Base-by-base conservation (phyloP, 1,140 invertebrate genomes). In the Drosophila sproati region DNA sequence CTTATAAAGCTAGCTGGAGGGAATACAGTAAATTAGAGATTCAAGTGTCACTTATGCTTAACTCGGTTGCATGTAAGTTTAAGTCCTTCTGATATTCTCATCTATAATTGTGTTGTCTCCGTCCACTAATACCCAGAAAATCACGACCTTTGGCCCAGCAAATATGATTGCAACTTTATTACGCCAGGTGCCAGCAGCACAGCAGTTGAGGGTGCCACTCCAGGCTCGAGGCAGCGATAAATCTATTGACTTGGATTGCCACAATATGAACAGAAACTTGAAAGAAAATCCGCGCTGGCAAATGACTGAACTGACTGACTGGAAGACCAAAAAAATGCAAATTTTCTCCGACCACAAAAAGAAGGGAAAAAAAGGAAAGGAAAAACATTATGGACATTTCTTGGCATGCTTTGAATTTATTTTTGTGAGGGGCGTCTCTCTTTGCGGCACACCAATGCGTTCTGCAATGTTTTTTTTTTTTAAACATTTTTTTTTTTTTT, bases 351-450 rank as follows among this genome's bases (percentile, higher is more conserved):
- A 29, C 47, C 8, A 39, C 20, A 60, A 59, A 48, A 20, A 10
- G 60, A 32, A 35, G 37, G 39, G 39, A 62, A 54, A 28, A 12
- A 54, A 63, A 74, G 50, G 51, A 56, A 63, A 51, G 34, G 56
- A 54, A 63, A 63, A 54, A 51, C 55, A 32, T 73, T 67, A 51
- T 66, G 62, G 63, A 68, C 63, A 67, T 56, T 73, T 73, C 37
- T 54, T 61, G 56, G n/a, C 48, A 60, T 47, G 54, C 41, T 48
- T 69, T 61, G 50, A 55, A 43, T 61, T 73, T 68, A 59, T 51
- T 59, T 73, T 39, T 72, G 50, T 50, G 47, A 32, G 7, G 37
- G 37, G 48, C 51, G 29, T n/a, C 48, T 10, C 29, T 8, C 48
- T 50, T n/a, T 31, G 48, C 31, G 48, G 29, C 32, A 52, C 31